A percentile compares a stretch with the other conserved stretches of the same genome.
These are phyloP conservation scores for Amazona guildingii DNA, from an alignment of 2,113 vertebrate species.

Conservation along the genomic window DNA sequence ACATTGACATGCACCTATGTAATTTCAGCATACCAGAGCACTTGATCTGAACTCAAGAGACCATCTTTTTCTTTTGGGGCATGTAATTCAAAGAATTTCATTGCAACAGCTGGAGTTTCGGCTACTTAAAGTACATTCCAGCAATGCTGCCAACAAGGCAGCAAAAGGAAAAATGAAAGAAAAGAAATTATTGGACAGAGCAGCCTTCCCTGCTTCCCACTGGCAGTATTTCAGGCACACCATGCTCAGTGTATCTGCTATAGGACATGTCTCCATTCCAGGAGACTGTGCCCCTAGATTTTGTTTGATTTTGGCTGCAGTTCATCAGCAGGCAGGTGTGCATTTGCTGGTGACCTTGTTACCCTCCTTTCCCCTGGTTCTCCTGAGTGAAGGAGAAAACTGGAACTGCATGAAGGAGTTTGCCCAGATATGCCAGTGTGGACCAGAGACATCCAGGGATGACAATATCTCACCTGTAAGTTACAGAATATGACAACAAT, in stretches of 20 bases:
- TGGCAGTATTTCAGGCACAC: conserved; percentile 7
- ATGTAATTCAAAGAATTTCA: conserved; percentile 24
- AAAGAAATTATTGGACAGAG: conserved; percentile 19
- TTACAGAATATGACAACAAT: background rate
- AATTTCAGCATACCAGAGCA: background rate
- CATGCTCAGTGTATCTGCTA: background rate
- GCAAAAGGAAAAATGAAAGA: conserved; percentile 26
- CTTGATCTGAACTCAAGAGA: conserved; percentile 33
- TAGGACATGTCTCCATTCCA: background rate
- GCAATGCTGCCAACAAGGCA: conserved; percentile 32
- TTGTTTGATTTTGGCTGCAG: background rate
- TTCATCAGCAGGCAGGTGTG: conserved; percentile 2
- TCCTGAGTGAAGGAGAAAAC: background rate
- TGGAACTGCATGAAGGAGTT: background rate
- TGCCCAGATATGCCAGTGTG: fast-evolving
- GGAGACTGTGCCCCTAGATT: background rate
- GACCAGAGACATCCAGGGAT: background rate
- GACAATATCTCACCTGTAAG: background rate
- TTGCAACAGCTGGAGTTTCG: conserved; percentile 46
- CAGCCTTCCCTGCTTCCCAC: background rate
- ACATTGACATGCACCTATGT: background rate
- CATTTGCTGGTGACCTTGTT: background rate
- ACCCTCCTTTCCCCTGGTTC: background rate
- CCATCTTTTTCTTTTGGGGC: background rate
- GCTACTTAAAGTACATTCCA: conserved; percentile 58